A percentile compares a stretch with the other conserved stretches of the same genome.
phyloP scores from a whole-genome alignment of 2,888 invertebrate genomes.

The Melanophora roralis region DNA sequence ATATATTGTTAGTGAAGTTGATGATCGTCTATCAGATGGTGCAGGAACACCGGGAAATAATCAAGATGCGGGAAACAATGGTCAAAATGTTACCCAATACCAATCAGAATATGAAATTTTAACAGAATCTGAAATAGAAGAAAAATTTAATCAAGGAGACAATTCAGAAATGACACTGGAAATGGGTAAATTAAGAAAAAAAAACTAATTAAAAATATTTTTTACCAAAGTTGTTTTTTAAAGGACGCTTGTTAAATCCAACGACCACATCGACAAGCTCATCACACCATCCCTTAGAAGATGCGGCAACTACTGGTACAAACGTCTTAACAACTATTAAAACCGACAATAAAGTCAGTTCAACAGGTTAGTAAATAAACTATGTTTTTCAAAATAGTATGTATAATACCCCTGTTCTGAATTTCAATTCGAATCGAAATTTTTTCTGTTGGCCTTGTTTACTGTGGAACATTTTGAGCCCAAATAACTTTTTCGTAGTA shows the following conservation, averaged over 20 bases:
- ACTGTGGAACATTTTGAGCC: no score
- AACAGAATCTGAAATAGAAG: slow-evolving; percentile 76
- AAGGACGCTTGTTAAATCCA: slow-evolving; percentile 72
- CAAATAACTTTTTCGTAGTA: no score
- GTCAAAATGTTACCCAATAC: slow-evolving; percentile 74
- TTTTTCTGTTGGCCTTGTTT: no score
- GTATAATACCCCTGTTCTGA: no score
- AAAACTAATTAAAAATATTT: neutral
- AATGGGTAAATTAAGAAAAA: slow-evolving; percentile 73
- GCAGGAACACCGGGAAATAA: slow-evolving; percentile 73
- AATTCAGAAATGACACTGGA: slow-evolving; percentile 75
- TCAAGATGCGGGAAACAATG: slow-evolving; percentile 70
- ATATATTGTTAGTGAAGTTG: slow-evolving; percentile 78
- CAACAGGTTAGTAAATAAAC: slow-evolving; percentile 67
- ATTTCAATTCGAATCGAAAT: no score
- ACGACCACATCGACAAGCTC: slow-evolving; percentile 64
- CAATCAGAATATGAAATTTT: slow-evolving; percentile 76
- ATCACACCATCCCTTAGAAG: slow-evolving; percentile 69
- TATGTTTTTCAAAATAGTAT: no score
- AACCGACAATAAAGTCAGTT: slow-evolving; percentile 69
- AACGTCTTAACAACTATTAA: slow-evolving; percentile 68
- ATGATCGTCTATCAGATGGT: slow-evolving; percentile 71
- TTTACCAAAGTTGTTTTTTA: neutral
- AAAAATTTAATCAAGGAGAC: slow-evolving; percentile 72
- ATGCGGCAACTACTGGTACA: slow-evolving; percentile 61